Conservation (phyloP, 2,113 vertebrate genomes). For the Dunckerocampus dactyliophorus region DNA sequence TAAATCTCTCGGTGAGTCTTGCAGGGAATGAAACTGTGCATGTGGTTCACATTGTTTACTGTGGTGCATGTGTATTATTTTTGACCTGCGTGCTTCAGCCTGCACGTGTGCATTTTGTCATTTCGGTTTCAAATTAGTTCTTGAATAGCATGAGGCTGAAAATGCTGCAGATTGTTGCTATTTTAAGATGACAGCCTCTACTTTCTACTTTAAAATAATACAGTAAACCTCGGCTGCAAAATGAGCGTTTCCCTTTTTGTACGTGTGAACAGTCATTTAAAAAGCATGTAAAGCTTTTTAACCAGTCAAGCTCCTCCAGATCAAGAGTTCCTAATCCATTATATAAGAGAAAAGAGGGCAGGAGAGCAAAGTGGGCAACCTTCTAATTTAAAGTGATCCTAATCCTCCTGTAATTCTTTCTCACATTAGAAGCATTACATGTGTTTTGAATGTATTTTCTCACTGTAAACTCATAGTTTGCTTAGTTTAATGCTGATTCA, state of each 20-base stretch:
- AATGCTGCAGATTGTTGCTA: background rate
- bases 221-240: too few species aligned
- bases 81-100: background rate
- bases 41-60: too few species aligned
- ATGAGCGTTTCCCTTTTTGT: too few species aligned
- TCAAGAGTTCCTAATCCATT: slow-evolving; percentile 58
- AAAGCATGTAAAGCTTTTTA: background rate
- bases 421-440: background rate
- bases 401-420: slow-evolving; percentile 31
- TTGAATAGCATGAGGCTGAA: background rate
- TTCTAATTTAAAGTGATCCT: slow-evolving; percentile 35
- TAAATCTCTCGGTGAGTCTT: slow-evolving; percentile 60
- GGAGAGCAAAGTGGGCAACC: slow-evolving; percentile 39
- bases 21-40: slow-evolving; percentile 4
- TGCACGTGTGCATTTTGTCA: background rate
- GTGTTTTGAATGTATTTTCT: too few species aligned
- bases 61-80: too few species aligned
- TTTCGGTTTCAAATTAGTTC: background rate
- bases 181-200: background rate
- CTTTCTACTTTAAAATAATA: too few species aligned
- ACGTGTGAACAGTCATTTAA: too few species aligned
- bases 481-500: too few species aligned
- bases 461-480: too few species aligned
- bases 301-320: slow-evolving; percentile 28
- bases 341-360: slow-evolving; percentile 60